These are phyloP conservation scores for Trichogramma pretiosum DNA, from an alignment of 1,140 invertebrate species.

Conservation along the genomic window DNA sequence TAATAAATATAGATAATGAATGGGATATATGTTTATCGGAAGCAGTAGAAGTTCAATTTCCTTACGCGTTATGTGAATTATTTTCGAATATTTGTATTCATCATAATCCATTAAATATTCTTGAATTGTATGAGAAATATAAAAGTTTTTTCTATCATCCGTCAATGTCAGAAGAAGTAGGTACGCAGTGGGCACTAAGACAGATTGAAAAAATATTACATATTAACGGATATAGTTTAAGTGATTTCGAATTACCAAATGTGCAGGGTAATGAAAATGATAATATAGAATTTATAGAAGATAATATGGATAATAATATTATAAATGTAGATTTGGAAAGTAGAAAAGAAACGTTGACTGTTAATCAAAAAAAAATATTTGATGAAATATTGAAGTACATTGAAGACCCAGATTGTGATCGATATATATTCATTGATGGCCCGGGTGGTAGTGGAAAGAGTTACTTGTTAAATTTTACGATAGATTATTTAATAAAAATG, in stretches of 20 bases:
- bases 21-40: slow-evolving; percentile 21
- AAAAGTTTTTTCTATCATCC: slow-evolving; percentile 11
- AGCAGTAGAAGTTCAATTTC: slow-evolving; percentile 10
- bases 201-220: slow-evolving; percentile 10
- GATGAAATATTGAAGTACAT: background rate
- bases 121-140: slow-evolving; percentile 12
- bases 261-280: background rate
- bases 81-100: slow-evolving; percentile 15
- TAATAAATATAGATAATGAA: slow-evolving; percentile 19
- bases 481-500: background rate
- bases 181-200: slow-evolving; percentile 9
- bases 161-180: background rate
- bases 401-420: slow-evolving; percentile 2
- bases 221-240: slow-evolving; percentile 9
- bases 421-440: slow-evolving; percentile 22
- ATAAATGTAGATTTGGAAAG: background rate
- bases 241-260: slow-evolving; percentile 12
- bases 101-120: slow-evolving; percentile 11
- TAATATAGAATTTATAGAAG: background rate
- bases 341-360: background rate
- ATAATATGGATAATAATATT: background rate
- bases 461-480: background rate
- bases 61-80: slow-evolving; percentile 10
- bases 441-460: slow-evolving; percentile 24
- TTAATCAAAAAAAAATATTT: background rate